Evolutionary conservation across 2,113 vertebrate genomes (phyloP), one percentile per base, ranked within the genome.

Genomic region (Lutjanus erythropterus): DNA sequence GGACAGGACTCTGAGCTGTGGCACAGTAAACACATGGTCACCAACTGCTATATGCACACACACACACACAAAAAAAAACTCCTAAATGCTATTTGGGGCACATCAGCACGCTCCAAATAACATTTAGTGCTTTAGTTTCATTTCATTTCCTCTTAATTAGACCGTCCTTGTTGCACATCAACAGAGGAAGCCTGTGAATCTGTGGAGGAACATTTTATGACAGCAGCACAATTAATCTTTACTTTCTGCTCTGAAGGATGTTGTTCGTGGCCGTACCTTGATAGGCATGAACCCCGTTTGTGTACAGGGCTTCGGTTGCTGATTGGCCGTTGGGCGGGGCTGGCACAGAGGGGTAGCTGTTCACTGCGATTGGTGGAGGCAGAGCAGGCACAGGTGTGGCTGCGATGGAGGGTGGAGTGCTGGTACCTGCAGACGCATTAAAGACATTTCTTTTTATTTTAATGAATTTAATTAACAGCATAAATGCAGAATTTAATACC

Each of bases 1-100:
- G 93, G 0, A 96, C 96, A 0, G 96, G 96, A 95, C 96, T 97
- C 94, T 97, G 97, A 89, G 97, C 97, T 98, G 91, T 87, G 74
- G 76, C 27, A 85, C 29, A 78, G 52, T 25, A 83, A 82, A 71
- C 55, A 90, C 61, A 74, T 46, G 5, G 6, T 90, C 76, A 90
- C 37, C 9, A 35, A 80, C 65, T 53, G 52, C 39, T 72, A 15
- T 15, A 65, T 64, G 18, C 62, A 53, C 61, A 59, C 65, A 70
- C 25, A 64, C 23, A 73, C n/a, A 62, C 33, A 70, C 60, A 52
- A 50, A 42, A 50, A 49, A 39, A 27, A 68, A 27, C 7, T 33
- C 46, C 31, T 50, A 27, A 72, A 83, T 80, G 61, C 41, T 81
- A 81, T 78, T 69, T 78, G 19, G 70, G 61, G 71, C 81, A 78